Evolutionary conservation across 2,888 invertebrate species (phyloP), one percentile per base, ranked within the genome.

Genomic region (Tridacna gigas): DNA sequence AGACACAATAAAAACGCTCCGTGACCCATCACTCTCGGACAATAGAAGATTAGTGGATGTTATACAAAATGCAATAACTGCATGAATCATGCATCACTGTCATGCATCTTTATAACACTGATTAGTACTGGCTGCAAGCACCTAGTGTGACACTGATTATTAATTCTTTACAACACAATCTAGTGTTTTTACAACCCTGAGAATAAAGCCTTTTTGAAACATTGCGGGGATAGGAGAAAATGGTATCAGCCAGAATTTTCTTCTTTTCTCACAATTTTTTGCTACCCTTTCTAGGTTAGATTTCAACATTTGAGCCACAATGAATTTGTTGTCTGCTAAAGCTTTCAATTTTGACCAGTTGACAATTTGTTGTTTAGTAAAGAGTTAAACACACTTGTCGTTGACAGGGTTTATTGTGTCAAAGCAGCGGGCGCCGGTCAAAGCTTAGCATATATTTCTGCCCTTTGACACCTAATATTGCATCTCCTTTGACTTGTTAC

Each of bases 11-110:
- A 61, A 69, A 47, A 56, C 75, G 37, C 65, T 67, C 76, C 65
- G 73, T 45, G 79, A 83, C 74, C 79, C 74, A 82, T 86, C 86
- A 82, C 61, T 18, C n/a, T 47, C 26, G 69, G 69, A 86, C 83
- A 86, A 82, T 56, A 51, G 74, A 61, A 69, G 83, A 77, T 77
- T 81, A 74, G 75, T 63, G 74, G 76, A 71, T 51, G 76, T 79
- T 60, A 84, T 81, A 79, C 79, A 84, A 82, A 79, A 65, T 79
- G 77, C 77, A 82, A 77, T 83, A 86, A 86, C 77, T 79, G 73
- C 71, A 65, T 61, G 76, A 82, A 74, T 73, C 77, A 77, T 83
- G 83, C 69, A 86, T 86, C 83, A 86, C 37, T 86, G 83, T 86
- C 86, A 81, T 77, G 86, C 86, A 71, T 83, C 77, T 79, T 73